These are phyloP conservation scores for Setipinna tenuifilis DNA, from an alignment of 2,797 vertebrate species.

Conservation along the genomic window DNA sequence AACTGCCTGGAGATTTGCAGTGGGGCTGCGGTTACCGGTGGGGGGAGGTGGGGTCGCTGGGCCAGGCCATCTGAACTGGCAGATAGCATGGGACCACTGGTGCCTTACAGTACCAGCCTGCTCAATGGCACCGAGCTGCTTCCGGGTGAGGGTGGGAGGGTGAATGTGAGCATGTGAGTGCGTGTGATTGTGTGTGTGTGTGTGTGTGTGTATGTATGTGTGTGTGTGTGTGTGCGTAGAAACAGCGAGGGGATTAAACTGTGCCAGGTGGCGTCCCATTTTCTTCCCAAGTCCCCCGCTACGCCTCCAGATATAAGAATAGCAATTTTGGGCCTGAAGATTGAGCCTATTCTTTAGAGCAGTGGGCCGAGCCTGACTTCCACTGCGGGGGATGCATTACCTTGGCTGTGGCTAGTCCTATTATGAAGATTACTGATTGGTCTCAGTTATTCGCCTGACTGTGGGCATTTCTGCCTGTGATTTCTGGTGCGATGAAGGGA, in stretches of 20 bases:
- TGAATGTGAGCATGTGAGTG: neutral
- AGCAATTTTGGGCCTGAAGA: slow-evolving; percentile 61
- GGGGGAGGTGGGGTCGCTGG: neutral
- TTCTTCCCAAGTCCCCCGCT: slow-evolving; percentile 64
- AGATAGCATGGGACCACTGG: neutral
- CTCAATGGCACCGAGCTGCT: slow-evolving; percentile 38
- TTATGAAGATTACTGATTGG: slow-evolving; percentile 30
- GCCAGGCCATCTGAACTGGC: slow-evolving; percentile 24
- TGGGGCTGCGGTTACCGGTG: neutral
- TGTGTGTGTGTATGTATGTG: neutral
- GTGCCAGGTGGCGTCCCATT: slow-evolving; percentile 69
- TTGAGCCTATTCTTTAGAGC: slow-evolving; percentile 62
- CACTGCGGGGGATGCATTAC: slow-evolving; percentile 25
- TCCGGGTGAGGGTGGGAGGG: slow-evolving; percentile 36
- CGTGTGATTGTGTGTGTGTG: neutral
- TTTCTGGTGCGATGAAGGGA: neutral
- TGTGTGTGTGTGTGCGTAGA: slow-evolving; percentile 41
- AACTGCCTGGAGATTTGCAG: slow-evolving; percentile 10
- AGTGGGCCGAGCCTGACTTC: slow-evolving; percentile 4
- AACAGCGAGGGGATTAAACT: slow-evolving; percentile 64
- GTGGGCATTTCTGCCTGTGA: neutral
- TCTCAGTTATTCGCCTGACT: slow-evolving; percentile 6
- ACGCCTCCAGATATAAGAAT: slow-evolving; percentile 67
- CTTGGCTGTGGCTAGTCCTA: slow-evolving; percentile 21
- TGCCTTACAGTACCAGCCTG: slow-evolving; percentile 33